A percentile compares a stretch with the other conserved stretches of the same genome.
These are phyloP conservation scores for Zaprionus ornatus DNA, from an alignment of 1,140 invertebrate genomes.

Conservation along the genomic window DNA sequence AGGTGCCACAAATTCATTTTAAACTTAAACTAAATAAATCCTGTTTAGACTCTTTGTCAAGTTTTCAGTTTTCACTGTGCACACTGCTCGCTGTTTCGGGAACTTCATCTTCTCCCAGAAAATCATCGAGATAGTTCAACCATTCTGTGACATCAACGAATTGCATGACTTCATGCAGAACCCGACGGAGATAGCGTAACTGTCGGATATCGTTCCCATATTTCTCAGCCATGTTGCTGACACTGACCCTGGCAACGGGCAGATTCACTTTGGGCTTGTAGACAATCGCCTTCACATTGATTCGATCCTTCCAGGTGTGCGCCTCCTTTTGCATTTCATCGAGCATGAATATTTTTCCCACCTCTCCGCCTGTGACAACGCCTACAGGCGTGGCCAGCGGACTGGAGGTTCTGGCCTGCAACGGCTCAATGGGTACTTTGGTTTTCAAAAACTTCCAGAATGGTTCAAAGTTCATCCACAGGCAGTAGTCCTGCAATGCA, in stretches of 20 bases:
- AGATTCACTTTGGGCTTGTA: constrained; percentile 55
- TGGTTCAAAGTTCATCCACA: constrained; percentile 47
- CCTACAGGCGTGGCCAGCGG: constrained; percentile 60
- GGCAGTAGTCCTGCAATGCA: constrained; percentile 55
- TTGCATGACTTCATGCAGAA: constrained; percentile 23
- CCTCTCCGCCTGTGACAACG: constrained; percentile 44
- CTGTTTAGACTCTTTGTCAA: neutral
- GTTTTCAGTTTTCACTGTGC: constrained; percentile 7
- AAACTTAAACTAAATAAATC: neutral
- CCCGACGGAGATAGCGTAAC: constrained; percentile 45
- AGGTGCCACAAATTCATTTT: neutral
- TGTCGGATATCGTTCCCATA: constrained; percentile 57
- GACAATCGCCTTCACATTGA: constrained; percentile 49
- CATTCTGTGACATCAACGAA: constrained; percentile 53
- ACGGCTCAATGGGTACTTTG: constrained; percentile 44
- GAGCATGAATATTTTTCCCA: constrained; percentile 60
- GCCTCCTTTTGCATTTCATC: constrained; percentile 67
- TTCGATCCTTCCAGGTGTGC: constrained; percentile 61
- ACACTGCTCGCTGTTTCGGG: neutral
- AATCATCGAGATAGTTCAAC: constrained; percentile 45
- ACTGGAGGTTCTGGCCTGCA: constrained; percentile 51
- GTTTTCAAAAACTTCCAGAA: constrained; percentile 62
- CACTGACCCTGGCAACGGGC: constrained; percentile 54
- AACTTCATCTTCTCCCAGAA: constrained; percentile 54
- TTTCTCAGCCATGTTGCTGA: constrained; percentile 38